Percentiles rank a stretch among this genome's conserved stretches.
These are phyloP conservation scores for Brachylomia viminalis DNA, from an alignment of 2,888 invertebrate species.

Conservation along the genomic window DNA sequence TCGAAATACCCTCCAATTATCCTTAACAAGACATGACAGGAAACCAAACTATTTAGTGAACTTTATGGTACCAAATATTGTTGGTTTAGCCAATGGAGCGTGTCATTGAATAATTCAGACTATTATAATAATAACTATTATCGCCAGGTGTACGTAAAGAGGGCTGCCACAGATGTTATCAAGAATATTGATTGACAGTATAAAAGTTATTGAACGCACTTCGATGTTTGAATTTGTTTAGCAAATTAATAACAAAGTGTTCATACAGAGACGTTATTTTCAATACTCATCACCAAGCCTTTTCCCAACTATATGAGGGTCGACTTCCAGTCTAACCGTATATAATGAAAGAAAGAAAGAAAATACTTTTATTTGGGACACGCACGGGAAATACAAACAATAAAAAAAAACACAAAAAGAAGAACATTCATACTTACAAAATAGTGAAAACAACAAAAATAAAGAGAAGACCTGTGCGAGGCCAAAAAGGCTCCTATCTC, in stretches of 20 bases:
- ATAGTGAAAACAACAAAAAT: too few species aligned
- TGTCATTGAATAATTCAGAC: conserved; percentile 71
- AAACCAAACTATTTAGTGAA: conserved; percentile 30
- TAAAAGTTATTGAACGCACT: conserved; percentile 10
- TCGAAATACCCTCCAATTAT: conserved; percentile 31
- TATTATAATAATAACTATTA: conserved; percentile 8
- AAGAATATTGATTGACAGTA: conserved; percentile 61
- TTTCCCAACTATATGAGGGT: neutral
- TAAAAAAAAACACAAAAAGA: too few species aligned
- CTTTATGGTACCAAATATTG: conserved; percentile 24
- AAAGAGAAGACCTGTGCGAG: too few species aligned
- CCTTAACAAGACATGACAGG: conserved; percentile 45
- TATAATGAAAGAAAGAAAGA: too few species aligned
- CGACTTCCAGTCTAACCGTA: too few species aligned
- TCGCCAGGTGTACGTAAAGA: conserved; percentile 52
- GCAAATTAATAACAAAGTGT: neutral
- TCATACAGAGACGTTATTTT: neutral
- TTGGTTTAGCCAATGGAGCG: conserved; percentile 67
- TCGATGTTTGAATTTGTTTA: neutral
- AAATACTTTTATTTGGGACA: too few species aligned
- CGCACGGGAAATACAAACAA: too few species aligned
- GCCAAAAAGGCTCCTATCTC: too few species aligned
- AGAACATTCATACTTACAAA: too few species aligned
- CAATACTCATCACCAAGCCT: neutral
- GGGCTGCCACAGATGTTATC: conserved; percentile 61